Evolutionary conservation across 2,113 vertebrate species (phyloP), one percentile per base, ranked within the genome.

Genomic region (Cyprichromis sp.): DNA sequence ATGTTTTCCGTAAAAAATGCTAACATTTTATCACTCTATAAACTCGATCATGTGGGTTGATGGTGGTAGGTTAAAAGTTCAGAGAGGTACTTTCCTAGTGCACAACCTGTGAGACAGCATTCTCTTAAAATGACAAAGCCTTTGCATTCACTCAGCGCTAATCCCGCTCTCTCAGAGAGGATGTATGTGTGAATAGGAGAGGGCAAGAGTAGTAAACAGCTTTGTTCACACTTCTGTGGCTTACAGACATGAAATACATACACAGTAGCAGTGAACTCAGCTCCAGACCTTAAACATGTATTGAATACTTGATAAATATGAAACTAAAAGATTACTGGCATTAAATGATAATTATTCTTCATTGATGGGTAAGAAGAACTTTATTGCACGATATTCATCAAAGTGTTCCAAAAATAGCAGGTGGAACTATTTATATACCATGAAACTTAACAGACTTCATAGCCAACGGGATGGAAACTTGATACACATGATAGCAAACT

Each of bases 81-180:
- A 36, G 16, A 61, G 11, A 81, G 47, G 45, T 21, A 73, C 31
- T 86, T 83, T 38, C 13, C 4, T 78, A 19, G 2, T 80, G 36
- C 19, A 66, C 13, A 91, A 90, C 87, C 82, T 57, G 92, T 91
- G 55, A 83, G 76, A 66, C 89, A 21, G 31, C 92, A 95, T 94
- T 95, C 94, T 88, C 31, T 34, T 21, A 34, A 86, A 59, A 38
- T 93, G 85, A 94, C 45, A 52, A 78, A 78, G 80, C 34, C 57
- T 26, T 55, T 86, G 36, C 63, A 83, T 45, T 81, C 21, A 47
- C 13, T 84, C 45, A 36, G 21, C 36, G 3, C 82, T 86, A 84
- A 84, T 87, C 52, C 11, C 3, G 26, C 16, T 83, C 53, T 52
- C 24, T 68, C 59, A 57, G 24, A 47, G 19, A 47, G 50, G 81